These are phyloP conservation scores for Perdix hodgsoniae DNA, from an alignment of 2,797 vertebrate genomes.

Conservation along the genomic window DNA sequence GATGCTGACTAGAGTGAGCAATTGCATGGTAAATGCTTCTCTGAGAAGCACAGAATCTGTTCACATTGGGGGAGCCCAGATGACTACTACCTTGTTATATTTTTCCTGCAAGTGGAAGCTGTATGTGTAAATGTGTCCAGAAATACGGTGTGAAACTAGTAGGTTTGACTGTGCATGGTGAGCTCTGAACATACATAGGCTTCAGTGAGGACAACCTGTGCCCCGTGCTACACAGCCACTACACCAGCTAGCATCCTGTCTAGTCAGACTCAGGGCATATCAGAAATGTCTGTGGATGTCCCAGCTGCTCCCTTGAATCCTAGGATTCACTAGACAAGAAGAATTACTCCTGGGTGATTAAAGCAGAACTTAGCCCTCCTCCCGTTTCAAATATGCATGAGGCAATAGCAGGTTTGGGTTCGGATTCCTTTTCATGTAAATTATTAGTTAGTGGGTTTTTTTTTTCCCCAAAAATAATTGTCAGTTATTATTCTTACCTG, in stretches of 20 bases:
- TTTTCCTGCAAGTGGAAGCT: not conserved
- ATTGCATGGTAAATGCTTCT: fast-evolving
- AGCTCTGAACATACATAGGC: fast-evolving
- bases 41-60: not conserved
- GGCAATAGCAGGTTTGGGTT: not conserved
- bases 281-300: not conserved
- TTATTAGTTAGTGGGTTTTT: not conserved
- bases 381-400: not conserved
- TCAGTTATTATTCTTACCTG: not conserved
- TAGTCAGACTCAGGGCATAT: not conserved
- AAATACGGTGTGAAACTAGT: fast-evolving
- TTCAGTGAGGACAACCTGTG: not conserved
- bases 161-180: not conserved
- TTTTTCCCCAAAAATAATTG: not conserved
- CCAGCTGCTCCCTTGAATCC: not conserved
- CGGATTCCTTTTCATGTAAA: not conserved
- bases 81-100: too few species aligned
- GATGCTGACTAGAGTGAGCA: fast-evolving
- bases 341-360: not conserved
- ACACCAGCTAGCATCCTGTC: not conserved
- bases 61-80: not conserved
- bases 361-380: not conserved
- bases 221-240: not conserved
- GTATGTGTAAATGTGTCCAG: fast-evolving
- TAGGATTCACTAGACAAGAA: not conserved